phyloP scores from a whole-genome alignment of 2,888 invertebrate genomes.

The Parapristionchus giblindavisi region DNA sequence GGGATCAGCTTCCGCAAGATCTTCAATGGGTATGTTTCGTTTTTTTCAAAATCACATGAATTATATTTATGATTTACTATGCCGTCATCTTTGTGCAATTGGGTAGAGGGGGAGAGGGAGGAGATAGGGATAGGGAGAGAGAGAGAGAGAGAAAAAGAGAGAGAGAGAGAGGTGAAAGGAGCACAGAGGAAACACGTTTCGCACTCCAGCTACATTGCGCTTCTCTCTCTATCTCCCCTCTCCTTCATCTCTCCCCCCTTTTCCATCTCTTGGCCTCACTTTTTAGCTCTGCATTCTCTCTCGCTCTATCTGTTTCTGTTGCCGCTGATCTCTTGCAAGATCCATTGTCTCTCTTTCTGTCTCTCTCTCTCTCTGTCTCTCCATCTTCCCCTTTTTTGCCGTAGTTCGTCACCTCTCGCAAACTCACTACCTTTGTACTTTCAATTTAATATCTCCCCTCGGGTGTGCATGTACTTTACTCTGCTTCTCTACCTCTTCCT shows the following conservation, averaged over 20 bases:
- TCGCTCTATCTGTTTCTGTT: not conserved
- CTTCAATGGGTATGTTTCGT: conserved; percentile 15
- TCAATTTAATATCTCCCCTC: too few relatives aligned
- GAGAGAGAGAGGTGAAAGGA: conserved; percentile 16
- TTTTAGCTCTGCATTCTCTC: not conserved
- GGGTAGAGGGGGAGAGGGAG: not conserved
- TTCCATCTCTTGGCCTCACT: not conserved
- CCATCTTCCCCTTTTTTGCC: conserved; percentile 1
- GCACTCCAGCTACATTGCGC: not conserved
- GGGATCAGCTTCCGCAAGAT: conserved; percentile 14
- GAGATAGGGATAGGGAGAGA: conserved; percentile 3
- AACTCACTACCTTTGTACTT: too few relatives aligned
- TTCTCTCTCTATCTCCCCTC: not conserved
- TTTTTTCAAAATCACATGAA: not conserved
- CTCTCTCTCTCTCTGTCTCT: not conserved
- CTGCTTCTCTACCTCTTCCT: too few relatives aligned
- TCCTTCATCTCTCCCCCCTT: not conserved
- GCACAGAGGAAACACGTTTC: conserved; percentile 26
- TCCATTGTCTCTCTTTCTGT: not conserved
- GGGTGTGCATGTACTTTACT: too few relatives aligned
- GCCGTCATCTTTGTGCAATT: not conserved
- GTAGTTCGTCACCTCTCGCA: too few relatives aligned
- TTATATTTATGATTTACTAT: not conserved
- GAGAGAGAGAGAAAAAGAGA: not conserved
- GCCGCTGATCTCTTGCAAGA: not conserved